phyloP scores from a whole-genome alignment of 1,140 invertebrate genomes.

The Aricia agestis region DNA sequence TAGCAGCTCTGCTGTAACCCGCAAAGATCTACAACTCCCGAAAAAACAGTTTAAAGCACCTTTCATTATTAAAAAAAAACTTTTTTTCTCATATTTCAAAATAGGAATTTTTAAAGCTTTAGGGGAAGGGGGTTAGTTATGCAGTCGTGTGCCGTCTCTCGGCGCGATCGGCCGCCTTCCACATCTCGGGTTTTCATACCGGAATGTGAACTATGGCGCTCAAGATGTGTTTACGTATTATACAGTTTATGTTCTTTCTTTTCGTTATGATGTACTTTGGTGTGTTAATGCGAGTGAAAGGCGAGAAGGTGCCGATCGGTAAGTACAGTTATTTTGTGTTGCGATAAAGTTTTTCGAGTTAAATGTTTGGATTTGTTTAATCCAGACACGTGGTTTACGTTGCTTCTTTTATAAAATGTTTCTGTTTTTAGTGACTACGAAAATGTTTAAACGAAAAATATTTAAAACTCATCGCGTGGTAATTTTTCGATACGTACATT shows the following conservation, averaged over 20 bases:
- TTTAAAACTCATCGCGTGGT: too few relatives aligned
- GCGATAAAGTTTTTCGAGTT: not conserved
- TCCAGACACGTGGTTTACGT: not conserved
- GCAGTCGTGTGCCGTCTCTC: not conserved
- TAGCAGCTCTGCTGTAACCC: too few relatives aligned
- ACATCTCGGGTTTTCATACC: not conserved
- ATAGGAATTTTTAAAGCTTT: conserved; percentile 38
- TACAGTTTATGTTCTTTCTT: conserved; percentile 41
- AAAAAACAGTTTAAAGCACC: too few relatives aligned
- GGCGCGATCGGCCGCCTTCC: not conserved
- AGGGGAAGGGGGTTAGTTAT: not conserved
- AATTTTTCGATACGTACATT: not conserved
- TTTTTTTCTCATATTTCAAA: not conserved
- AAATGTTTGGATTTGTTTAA: not conserved
- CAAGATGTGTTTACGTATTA: conserved; percentile 41
- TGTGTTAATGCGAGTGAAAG: conserved; percentile 32
- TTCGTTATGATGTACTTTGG: conserved; percentile 48
- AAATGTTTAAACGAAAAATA: not conserved
- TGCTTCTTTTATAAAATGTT: not conserved
- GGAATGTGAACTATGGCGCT: conserved; percentile 32
- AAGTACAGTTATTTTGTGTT: not conserved
- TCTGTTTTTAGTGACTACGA: not conserved
- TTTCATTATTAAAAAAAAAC: not conserved
- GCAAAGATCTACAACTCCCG: too few relatives aligned
- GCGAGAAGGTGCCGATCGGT: conserved; percentile 42